Base-by-base conservation (phyloP, 2,797 vertebrate species). In the Myotis daubentonii region DNA sequence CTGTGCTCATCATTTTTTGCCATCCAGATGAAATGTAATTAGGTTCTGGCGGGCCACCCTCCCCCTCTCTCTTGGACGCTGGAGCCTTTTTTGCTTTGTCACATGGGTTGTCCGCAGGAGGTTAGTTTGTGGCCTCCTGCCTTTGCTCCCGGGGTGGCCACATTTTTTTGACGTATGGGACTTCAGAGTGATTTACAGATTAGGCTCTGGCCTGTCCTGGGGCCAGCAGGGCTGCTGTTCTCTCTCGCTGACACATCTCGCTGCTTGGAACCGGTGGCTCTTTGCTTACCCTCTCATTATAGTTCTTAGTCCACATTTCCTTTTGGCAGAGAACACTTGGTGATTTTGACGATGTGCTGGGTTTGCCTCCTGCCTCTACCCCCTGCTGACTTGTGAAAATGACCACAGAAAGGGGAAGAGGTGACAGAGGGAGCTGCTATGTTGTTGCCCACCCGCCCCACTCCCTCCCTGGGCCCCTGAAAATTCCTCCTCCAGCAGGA, bases 1-100 rank as follows among this genome's bases (percentile, higher is more conserved):
- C 96, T 65, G 68, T 96, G 97, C 94, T 98, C 97, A 97, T 98
- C 97, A 94, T 95, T 97, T 96, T 94, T 91, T 95, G 96, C 97
- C 97, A 66, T 97, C 95, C 96, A 97, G 97, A 98, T 98, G 97
- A 97, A 98, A 97, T 96, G 82, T 97, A 98, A 97, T 97, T 98
- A 97, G 95, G 75, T 91, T 91, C 92, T 92, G 95, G 97, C 96
- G 96, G 82, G 94, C 97, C 93, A 83, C 71, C 94, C 95, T 96
- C 90, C 88, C 82, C 95, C 76, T 93, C 91, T 90, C 93, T 89
- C 93, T 96, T 83, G 94, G 96, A 88, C 9, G 33, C 36, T 47
- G 83, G 83, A 41, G 49, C 95, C 89, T 70, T 97, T 97, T 97
- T 95, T 96, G 96, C 91, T 11, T 96, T 87, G 96, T 97, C 94